Base-by-base conservation (phyloP, 2,888 invertebrate genomes). In the Tenthredo livida region DNA sequence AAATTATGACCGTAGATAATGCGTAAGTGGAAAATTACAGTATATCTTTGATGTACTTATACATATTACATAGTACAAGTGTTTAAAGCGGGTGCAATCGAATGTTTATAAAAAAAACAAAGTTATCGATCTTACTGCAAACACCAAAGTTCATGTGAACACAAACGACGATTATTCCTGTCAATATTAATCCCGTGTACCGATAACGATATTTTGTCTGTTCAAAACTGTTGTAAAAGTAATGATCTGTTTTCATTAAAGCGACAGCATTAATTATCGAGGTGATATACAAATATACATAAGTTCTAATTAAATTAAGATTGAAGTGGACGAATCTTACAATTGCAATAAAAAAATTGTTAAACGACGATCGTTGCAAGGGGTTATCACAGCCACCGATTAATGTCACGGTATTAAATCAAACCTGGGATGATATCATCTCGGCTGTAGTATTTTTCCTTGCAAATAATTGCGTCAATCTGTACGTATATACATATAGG, bases 151-250 rank as follows among this genome's bases (percentile, higher is more conserved):
- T 61, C 25, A 25, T 25, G 61, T 25, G 12, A 25, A 10, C 25
- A 3, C 25, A 61, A 61, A 61, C 25, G 33, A 15, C 54, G 54
- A 54, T 54, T n/a, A 54, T 54, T 70, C 1, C 1, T 15, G 29
- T 70, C 37, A 70, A 54, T 54, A 54, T 54, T 5, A 50, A 50
- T 54, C n/a, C 54, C 7, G 54, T 54, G n/a, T 54, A 70, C 7
- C 70, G 70, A 40, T n/a, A 72, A 40, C 70, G 33, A 37, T 37
- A 72, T 37, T 72, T 54, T 6, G 54, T 54, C 54, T 54, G n/a
- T 54, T n/a, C 7, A n/a, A 37, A n/a, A 54, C 7, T 54, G 12
- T 47, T 4, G 2, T 47, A 15, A 47, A n/a, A 50, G 50, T 17
- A 17, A 50, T 50, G 50, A 50, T 50, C 17, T 17, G 50, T n/a